A percentile compares a stretch with the other conserved stretches of the same genome.
phyloP scores from a whole-genome alignment of 2,888 invertebrate genomes.

The Hylaea fasciaria region DNA sequence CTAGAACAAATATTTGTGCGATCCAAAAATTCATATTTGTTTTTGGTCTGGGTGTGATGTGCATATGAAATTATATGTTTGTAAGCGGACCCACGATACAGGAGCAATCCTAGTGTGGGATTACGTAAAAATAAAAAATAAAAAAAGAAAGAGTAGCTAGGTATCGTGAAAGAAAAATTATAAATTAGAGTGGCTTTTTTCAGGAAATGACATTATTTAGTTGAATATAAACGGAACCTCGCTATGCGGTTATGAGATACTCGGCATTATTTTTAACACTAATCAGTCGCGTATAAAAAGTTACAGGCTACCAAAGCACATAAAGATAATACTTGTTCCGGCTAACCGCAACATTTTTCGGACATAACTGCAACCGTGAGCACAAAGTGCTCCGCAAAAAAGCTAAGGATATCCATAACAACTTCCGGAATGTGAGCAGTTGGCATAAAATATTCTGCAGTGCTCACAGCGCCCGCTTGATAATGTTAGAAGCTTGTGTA shows the following conservation, averaged over 20 bases:
- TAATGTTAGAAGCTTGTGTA: constrained; percentile 14
- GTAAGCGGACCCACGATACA: too few relatives aligned
- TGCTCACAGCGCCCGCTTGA: constrained; percentile 15
- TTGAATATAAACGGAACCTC: neutral
- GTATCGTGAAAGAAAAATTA: too few relatives aligned
- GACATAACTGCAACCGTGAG: constrained; percentile 12
- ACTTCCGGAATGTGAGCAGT: constrained; percentile 32
- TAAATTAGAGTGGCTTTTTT: neutral
- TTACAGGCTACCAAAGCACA: constrained; percentile 1
- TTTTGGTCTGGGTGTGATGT: too few relatives aligned
- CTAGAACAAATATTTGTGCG: too few relatives aligned
- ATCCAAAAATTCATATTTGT: too few relatives aligned
- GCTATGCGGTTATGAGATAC: neutral
- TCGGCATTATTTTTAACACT: constrained; percentile 5
- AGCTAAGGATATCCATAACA: constrained; percentile 21
- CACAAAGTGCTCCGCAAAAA: constrained; percentile 14
- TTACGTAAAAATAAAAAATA: too few relatives aligned
- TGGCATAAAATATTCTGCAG: constrained; percentile 31
- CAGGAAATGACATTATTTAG: neutral
- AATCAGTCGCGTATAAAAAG: constrained; percentile 1
- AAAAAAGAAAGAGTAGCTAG: too few relatives aligned
- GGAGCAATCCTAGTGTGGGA: too few relatives aligned
- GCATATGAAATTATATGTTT: too few relatives aligned
- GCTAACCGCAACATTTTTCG: constrained; percentile 12
- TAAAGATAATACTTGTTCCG: constrained; percentile 15